A percentile compares a stretch with the other conserved stretches of the same genome.
phyloP scores from a whole-genome alignment of 1,140 invertebrate species.

The Apis florea region DNA sequence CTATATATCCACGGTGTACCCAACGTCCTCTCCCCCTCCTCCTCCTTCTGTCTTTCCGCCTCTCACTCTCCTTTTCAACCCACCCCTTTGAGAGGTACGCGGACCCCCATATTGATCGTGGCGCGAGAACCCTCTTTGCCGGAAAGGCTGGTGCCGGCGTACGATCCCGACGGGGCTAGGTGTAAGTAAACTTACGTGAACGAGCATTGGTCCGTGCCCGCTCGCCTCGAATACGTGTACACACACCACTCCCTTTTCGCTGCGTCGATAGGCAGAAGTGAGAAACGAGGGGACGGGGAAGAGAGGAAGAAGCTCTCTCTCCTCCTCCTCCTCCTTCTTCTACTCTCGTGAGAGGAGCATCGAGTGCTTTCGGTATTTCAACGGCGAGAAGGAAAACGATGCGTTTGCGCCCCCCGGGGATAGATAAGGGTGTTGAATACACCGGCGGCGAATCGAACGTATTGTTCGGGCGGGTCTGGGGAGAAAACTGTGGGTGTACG shows the following conservation, averaged over 20 bases:
- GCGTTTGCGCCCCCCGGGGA: conserved; percentile 29
- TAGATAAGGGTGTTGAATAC: conserved; percentile 54
- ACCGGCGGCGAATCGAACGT: conserved; percentile 35
- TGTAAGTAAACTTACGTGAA: conserved; percentile 73
- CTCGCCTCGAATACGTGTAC: neutral
- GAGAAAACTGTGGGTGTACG: neutral
- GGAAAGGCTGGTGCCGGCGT: conserved; percentile 59
- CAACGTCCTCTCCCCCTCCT: conserved; percentile 40
- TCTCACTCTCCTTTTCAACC: conserved; percentile 51
- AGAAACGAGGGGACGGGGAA: conserved; percentile 16
- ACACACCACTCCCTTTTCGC: no score
- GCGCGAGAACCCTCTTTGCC: conserved; percentile 75
- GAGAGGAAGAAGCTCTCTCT: neutral
- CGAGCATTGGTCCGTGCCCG: conserved; percentile 48
- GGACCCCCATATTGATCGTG: conserved; percentile 76
- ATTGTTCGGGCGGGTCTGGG: neutral
- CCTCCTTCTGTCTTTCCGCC: conserved; percentile 37
- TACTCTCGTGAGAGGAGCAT: conserved; percentile 45
- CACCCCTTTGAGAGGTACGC: conserved; percentile 64
- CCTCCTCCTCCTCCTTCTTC: no score
- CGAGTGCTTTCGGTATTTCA: conserved; percentile 58
- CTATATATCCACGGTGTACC: conserved; percentile 71
- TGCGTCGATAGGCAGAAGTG: neutral
- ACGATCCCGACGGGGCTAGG: conserved; percentile 61
- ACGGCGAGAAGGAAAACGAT: conserved; percentile 38